Conservation (phyloP, 1,140 invertebrate species). For the Hypothenemus hampei region DNA sequence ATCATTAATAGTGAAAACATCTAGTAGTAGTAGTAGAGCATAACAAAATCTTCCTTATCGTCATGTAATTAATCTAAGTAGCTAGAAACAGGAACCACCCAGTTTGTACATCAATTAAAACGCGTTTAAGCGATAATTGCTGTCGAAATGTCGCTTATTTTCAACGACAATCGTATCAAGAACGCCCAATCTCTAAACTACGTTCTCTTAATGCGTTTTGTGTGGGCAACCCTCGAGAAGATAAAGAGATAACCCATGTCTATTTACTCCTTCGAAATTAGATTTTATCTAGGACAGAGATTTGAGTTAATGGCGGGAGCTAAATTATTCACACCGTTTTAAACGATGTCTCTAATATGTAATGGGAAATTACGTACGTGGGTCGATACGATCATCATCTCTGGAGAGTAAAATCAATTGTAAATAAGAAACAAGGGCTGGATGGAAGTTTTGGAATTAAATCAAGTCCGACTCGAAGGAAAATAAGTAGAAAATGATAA, state of each 20-base stretch:
- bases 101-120: no score
- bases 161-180: slow-evolving; percentile 11
- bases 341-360: no score
- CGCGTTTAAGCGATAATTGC: slow-evolving; percentile 14
- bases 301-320: neutral
- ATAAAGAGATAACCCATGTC: slow-evolving; percentile 13
- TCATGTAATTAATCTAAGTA: no score
- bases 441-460: slow-evolving; percentile 37
- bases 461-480: slow-evolving; percentile 43
- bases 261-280: slow-evolving; percentile 12
- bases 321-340: slow-evolving; percentile 7
- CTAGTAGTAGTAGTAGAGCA: no score
- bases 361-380: no score
- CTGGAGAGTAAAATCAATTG: no score
- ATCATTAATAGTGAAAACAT: no score
- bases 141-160: slow-evolving; percentile 11
- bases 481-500: slow-evolving; percentile 46
- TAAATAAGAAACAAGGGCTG: slow-evolving; percentile 33
- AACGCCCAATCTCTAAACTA: slow-evolving; percentile 2
- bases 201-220: slow-evolving; percentile 15
- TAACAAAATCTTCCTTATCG: no score
- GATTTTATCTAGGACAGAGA: slow-evolving; percentile 9
- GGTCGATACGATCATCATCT: no score
- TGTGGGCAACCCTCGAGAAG: slow-evolving; percentile 15
- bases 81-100: no score